Evolutionary conservation across 2,797 vertebrate species (phyloP).

Genomic region (Aratinga solstitialis): DNA sequence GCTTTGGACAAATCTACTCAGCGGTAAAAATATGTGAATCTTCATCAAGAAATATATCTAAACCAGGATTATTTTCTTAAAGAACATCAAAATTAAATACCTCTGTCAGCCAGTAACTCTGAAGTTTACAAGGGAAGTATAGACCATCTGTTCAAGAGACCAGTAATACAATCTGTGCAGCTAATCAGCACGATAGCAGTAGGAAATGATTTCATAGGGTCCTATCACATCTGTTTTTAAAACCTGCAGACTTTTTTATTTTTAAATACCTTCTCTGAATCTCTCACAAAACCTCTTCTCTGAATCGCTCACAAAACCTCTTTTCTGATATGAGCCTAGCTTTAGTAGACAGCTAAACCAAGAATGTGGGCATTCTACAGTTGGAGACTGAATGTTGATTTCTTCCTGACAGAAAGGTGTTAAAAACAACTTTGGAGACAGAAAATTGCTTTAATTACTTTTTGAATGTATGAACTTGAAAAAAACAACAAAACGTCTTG

Average conservation of each 20-base stretch:
- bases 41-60: constrained; percentile 4
- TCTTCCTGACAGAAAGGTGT: not conserved
- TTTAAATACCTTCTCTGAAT: not conserved
- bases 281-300: not conserved
- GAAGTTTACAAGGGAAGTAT: not conserved
- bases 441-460: not conserved
- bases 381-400: not conserved
- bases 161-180: not conserved
- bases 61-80: not conserved
- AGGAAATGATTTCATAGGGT: constrained; percentile 18
- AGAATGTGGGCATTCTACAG: not conserved
- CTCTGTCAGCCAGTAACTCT: not conserved
- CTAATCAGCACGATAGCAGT: not conserved
- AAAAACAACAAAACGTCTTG: not conserved
- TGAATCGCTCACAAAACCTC: not conserved
- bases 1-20: not conserved
- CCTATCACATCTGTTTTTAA: constrained; percentile 20
- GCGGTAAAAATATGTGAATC: not conserved
- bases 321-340: not conserved
- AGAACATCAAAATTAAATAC: not conserved
- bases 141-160: constrained; percentile 31
- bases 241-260: not conserved
- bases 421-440: not conserved
- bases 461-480: not conserved
- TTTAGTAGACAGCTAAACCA: not conserved